Evolutionary conservation across 2,113 vertebrate genomes (phyloP), one percentile per base, ranked within the genome.

Genomic region (Anguilla rostrata): DNA sequence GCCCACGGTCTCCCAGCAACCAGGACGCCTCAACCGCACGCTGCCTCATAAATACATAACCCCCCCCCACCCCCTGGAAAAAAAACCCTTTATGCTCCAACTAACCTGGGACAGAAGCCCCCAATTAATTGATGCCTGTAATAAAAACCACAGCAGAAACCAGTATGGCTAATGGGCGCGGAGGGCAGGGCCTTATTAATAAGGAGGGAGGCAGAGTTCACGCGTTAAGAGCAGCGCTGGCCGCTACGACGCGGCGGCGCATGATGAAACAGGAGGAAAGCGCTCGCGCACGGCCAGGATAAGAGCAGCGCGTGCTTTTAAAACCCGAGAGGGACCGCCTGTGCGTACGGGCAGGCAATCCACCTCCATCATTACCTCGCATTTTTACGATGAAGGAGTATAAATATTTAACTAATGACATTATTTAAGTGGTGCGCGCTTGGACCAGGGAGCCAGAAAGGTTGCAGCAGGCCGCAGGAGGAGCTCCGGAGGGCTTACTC

Each of bases 71-170:
- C 12, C 49, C 49, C 12, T 2, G 1, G 11, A 81, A 20, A 29
- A 8, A 26, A 56, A 85, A 85, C 26, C 15, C 46, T 29, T 40
- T 20, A 57, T 26, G 34, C 49, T 80, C 75, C n/a, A 81, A 85
- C 57, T 57, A 85, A 85, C 46, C 75, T 26, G 46, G 14, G 75
- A 29, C 84, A 79, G 46, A 81, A 56, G 34, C 20, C 75, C 49
- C 26, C 43, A 80, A 85, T 85, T 57, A 80, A 80, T 80, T 85
- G 78, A 81, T 75, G n/a, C 71, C 26, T 85, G 75, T 80, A 29
- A 71, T 80, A 71, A 71, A 49, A 49, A 78, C 14, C 66, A 43
- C 84, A 12, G 41, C 84, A 49, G 63, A 63, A 41, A 56, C 39
- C 29, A 80, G 39, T 39, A 81, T 40, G 49, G 57, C n/a, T 80